Percentiles rank a stretch among this genome's conserved stretches.
These are phyloP conservation scores for Allacma fusca DNA, from an alignment of 2,888 invertebrate species.

Conservation along the genomic window DNA sequence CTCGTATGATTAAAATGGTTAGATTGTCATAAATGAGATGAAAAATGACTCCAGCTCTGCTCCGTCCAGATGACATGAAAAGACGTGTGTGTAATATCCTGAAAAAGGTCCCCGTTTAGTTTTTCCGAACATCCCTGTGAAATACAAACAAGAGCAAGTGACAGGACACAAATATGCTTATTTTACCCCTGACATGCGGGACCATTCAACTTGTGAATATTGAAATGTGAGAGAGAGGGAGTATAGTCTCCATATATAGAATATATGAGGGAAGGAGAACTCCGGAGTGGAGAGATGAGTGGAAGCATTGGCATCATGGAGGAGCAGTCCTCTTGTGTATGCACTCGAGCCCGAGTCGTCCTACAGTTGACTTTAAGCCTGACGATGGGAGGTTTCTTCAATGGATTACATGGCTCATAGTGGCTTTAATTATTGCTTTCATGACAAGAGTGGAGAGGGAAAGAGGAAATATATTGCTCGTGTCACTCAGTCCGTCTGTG, in stretches of 20 bases:
- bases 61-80: no score
- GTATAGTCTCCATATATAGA: not conserved
- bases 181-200: constrained; percentile 17
- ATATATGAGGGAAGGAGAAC: not conserved
- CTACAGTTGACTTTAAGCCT: constrained; percentile 45
- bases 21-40: no score
- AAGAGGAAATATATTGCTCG: constrained; percentile 49
- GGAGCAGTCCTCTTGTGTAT: constrained; percentile 24
- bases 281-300: constrained; percentile 23
- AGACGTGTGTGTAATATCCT: not conserved
- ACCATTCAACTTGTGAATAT: constrained; percentile 1
- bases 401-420: constrained; percentile 52
- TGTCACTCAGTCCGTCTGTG: constrained; percentile 47
- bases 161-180: constrained; percentile 3
- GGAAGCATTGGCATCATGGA: no score
- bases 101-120: constrained; percentile 10
- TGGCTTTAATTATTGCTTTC: constrained; percentile 56
- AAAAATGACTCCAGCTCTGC: no score
- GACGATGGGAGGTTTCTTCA: constrained; percentile 52
- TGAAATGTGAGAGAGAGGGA: not conserved
- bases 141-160: constrained; percentile 13
- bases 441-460: constrained; percentile 41
- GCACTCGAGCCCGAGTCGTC: not conserved
- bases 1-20: no score
- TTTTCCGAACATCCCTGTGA: not conserved